Percentiles rank a stretch among this genome's conserved stretches.
These are phyloP conservation scores for Donacobius atricapilla DNA, from an alignment of 2,113 vertebrate genomes.

Conservation along the genomic window DNA sequence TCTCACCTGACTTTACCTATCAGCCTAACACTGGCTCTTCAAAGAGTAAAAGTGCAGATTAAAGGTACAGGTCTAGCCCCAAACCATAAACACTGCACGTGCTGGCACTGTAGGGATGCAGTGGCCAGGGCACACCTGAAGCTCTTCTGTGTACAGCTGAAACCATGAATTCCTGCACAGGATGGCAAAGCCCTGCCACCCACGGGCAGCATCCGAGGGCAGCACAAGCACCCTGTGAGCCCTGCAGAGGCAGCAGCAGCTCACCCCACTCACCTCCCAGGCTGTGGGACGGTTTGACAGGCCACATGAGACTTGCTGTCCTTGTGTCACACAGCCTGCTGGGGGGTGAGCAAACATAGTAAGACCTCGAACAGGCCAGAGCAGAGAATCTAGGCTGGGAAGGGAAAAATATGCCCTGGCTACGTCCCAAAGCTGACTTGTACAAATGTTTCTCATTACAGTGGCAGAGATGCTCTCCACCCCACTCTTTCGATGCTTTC, in stretches of 20 bases:
- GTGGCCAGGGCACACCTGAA: not conserved
- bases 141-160: not conserved
- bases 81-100: not conserved
- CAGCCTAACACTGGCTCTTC: not conserved
- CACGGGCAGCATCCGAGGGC: not conserved
- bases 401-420: not conserved
- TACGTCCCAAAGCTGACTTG: not conserved
- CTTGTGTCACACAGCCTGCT: not conserved
- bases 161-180: not conserved
- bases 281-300: not conserved
- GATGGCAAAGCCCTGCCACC: not conserved
- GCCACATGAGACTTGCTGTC: not conserved
- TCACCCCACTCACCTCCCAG: not conserved
- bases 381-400: not conserved
- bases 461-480: not conserved
- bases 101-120: not conserved
- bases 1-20: not conserved
- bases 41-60: not conserved
- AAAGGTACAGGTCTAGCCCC: not conserved
- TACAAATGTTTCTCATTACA: not conserved
- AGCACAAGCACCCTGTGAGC: not conserved
- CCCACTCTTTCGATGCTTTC: not conserved
- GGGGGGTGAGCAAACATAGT: fast-evolving
- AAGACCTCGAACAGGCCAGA: not conserved
- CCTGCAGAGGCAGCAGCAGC: not conserved